Percentiles rank a stretch among this genome's conserved stretches.
These are phyloP conservation scores for Meiosimyza decipiens DNA, from an alignment of 2,888 invertebrate species.

Conservation along the genomic window DNA sequence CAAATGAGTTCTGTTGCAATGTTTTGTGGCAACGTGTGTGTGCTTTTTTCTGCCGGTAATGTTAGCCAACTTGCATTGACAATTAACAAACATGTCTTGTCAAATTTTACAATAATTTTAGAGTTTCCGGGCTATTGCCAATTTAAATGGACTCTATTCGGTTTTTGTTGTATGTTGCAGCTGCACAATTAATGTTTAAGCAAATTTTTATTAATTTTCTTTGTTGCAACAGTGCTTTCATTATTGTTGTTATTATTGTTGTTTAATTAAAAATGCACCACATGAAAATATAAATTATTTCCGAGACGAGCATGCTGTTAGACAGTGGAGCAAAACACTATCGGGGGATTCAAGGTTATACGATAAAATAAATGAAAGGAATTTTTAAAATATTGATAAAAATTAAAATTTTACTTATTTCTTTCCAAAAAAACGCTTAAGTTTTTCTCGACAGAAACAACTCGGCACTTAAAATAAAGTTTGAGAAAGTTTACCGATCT, in stretches of 20 bases:
- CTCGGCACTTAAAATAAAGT: too few species aligned
- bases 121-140: slow-evolving; percentile 37
- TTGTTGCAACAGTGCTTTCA: not conserved
- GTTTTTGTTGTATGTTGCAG: slow-evolving; percentile 4
- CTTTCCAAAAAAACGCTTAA: too few species aligned
- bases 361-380: too few species aligned
- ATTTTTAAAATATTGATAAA: too few species aligned
- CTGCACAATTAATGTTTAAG: slow-evolving; percentile 20
- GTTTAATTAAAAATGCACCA: slow-evolving; percentile 49
- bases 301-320: slow-evolving; percentile 24
- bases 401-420: too few species aligned
- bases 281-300: slow-evolving; percentile 51
- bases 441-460: too few species aligned
- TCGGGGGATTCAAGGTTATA: too few species aligned
- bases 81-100: slow-evolving; percentile 17
- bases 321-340: too few species aligned
- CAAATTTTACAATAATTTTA: slow-evolving; percentile 2
- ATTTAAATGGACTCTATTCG: slow-evolving; percentile 37
- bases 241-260: slow-evolving; percentile 10
- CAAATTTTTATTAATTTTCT: slow-evolving; percentile 13
- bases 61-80: not conserved
- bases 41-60: too few species aligned
- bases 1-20: too few species aligned
- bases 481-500: too few species aligned
- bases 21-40: too few species aligned